Evolutionary conservation across 2,888 invertebrate genomes (phyloP), one percentile per base, ranked within the genome.

Genomic region (Melipona beecheii): DNA sequence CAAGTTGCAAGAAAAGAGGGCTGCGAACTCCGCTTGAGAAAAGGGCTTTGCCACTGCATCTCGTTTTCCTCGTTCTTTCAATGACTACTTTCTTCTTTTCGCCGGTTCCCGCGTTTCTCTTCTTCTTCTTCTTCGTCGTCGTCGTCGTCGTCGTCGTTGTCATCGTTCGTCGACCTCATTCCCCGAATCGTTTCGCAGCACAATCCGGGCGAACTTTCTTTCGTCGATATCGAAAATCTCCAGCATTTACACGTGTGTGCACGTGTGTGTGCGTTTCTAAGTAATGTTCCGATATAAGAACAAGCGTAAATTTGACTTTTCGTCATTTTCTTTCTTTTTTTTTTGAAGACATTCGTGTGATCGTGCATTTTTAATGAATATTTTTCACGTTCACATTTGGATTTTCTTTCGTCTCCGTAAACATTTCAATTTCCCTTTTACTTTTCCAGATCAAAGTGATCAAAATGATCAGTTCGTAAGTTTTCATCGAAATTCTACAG

Each of bases 1-100:
- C 83, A 83, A 85, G 83, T 85, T 81, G 81, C 83, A 79, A 85
- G 87, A 81, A 86, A 86, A 87, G 87, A 87, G 83, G 85, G 87
- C 87, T 85, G 83, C 86, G 80, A 85, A 83, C 81, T 87, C 73
- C 73, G 62, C 83, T 83, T 54, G 65, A 64, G 69, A 54, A 70
- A 79, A 83, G 68, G 72, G 66, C 83, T 83, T 82, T 74, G 70
- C 86, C 62, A 50, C 69, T 36, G 70, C 72, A 68, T 71, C 68
- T 83, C 70, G 74, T 79, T 73, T 73, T 75, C 73, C 68, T 64
- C 73, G 66, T 76, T 60, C 70, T 54, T 58, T 56, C 75, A 31
- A 6, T n/a, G 13, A 31, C 60, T 70, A 54, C 76, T 56, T 73
- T 65, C 60, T 65, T 69, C 77, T 56, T 69, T 73, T 17, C 77